Conservation (phyloP, 1,140 invertebrate genomes). For the Armadillidium nasatum region DNA sequence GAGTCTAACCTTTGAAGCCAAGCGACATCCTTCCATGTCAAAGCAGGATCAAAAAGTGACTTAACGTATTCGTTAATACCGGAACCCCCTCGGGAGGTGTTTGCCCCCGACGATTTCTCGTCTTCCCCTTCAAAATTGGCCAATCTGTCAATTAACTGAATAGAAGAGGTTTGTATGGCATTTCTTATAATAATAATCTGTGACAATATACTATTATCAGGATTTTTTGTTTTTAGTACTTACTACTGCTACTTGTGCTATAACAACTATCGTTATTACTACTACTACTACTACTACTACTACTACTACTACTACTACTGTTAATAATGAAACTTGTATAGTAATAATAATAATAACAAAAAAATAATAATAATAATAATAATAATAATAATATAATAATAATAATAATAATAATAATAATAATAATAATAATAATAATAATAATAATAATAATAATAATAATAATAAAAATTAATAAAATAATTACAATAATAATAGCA, state of each 20-base stretch:
- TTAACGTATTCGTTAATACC: slow-evolving; percentile 70
- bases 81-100: slow-evolving; percentile 54
- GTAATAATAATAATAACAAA: no score
- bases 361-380: no score
- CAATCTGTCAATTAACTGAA: slow-evolving; percentile 44
- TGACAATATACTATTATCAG: neutral
- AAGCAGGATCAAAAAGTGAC: slow-evolving; percentile 67
- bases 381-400: neutral
- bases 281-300: neutral
- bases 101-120: slow-evolving; percentile 41
- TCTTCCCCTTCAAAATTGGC: slow-evolving; percentile 49
- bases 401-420: neutral
- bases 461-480: no score
- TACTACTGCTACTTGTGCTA: neutral
- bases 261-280: neutral
- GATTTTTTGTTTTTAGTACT: neutral
- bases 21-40: slow-evolving; percentile 76
- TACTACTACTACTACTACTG: neutral
- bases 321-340: neutral
- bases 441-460: no score
- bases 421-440: neutral
- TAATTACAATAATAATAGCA: no score
- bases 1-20: slow-evolving; percentile 68
- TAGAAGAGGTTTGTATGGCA: no score
- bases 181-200: no score